These are phyloP conservation scores for Reinhardtius hippoglossoides DNA, from an alignment of 2,113 vertebrate species.

Conservation along the genomic window DNA sequence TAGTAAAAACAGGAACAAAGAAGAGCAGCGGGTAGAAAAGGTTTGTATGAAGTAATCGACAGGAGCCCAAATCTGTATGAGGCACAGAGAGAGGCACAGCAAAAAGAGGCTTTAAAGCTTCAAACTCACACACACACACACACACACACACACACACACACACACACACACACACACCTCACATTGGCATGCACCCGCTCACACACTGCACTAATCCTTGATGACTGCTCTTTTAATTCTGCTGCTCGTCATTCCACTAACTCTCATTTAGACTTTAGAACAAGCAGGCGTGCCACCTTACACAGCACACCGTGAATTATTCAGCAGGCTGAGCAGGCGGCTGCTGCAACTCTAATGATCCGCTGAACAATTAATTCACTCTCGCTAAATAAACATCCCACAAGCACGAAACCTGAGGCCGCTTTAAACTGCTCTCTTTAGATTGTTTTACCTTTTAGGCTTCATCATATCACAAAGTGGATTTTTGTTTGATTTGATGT, in stretches of 20 bases:
- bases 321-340: conserved; percentile 35
- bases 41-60: conserved; percentile 25
- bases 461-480: not conserved
- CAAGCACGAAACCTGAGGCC: not conserved
- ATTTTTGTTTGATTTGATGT: not conserved
- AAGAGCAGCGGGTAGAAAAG: not conserved
- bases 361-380: conserved; percentile 39
- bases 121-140: conserved; percentile 9
- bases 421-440: not conserved
- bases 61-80: conserved; percentile 15
- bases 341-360: conserved; percentile 31
- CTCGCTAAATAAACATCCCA: conserved; percentile 19
- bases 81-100: conserved; percentile 2
- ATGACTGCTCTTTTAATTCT: conserved; percentile 48
- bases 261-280: conserved; percentile 47
- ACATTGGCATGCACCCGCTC: not conserved
- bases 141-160: not conserved
- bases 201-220: conserved; percentile 39
- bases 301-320: conserved; percentile 54
- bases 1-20: conserved; percentile 8
- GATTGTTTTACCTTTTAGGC: not conserved
- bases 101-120: conserved; percentile 13
- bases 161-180: not conserved
- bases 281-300: conserved; percentile 41
- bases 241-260: conserved; percentile 45